Evolutionary conservation across 2,888 invertebrate species (phyloP), one percentile per base, ranked within the genome.

Genomic region (Lacanobia wlatinum): DNA sequence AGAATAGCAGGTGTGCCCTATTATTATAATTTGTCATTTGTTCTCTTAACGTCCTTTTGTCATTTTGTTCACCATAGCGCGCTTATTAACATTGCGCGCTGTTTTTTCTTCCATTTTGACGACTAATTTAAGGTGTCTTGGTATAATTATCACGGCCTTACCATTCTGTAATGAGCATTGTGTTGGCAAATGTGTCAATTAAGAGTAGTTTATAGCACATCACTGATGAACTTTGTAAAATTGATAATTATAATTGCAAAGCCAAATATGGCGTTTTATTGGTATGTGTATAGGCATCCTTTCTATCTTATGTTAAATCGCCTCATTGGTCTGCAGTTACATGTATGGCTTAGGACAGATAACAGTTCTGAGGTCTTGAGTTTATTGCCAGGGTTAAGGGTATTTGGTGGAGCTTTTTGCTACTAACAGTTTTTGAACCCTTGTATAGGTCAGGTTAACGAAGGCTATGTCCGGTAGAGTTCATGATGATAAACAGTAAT

Each of bases 1-100:
- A 95, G 96, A 94, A 96, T 95, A 95, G 93, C 96, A 96, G 96
- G 96, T 96, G 96, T 95, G 89, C 91, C 90, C 93, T 93, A 94
- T 96, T 96, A 95, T 93, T 92, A 94, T 93, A 94, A 95, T 95
- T 94, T 94, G 95, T 95, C 95, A 95, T 95, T 94, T 91, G 91
- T 91, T 89, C 90, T 93, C 92, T 92, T 91, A 90, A 90, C 91
- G 91, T 91, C 85, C 90, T 92, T 92, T 92, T 93, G 89, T 94
- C 89, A 89, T 92, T 90, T 91, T 88, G 89, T 90, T 87, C 87
- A 85, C 86, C 86, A 87, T 90, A 84, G 86, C 86, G 83, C 83
- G 87, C 89, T 90, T 92, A 93, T 92, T 92, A 92, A 90, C 89
- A 88, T 88, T 86, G 80, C 84, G 88, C 87, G 83, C 78, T 70